Evolutionary conservation across 2,888 invertebrate species (phyloP), one percentile per base, ranked within the genome.

Genomic region (Oscheius myriophilus): DNA sequence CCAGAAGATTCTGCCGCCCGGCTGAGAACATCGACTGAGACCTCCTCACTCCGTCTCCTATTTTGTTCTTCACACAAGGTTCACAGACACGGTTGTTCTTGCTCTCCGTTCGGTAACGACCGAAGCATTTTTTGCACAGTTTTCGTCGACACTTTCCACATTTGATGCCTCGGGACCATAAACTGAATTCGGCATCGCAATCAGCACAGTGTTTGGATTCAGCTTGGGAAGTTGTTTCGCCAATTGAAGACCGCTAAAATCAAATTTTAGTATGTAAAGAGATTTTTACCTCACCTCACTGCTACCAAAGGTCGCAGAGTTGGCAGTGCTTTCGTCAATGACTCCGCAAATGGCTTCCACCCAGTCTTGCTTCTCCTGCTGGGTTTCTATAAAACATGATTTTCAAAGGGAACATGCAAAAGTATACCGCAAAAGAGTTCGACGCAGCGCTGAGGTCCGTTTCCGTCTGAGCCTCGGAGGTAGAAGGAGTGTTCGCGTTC

Each of bases 401-500:
- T 58, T 21, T 18, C 12, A 14, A 16, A 6, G 3, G 33, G 33
- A 33, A 6, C 9, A 33, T 3, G 33, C 33, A 33, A 33, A 33
- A 9, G 3, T 6, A 9, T 33, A 71, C 71, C 66, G 45, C 81
- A 79, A 67, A 80, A 85, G 43, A 84, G 69, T 67, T 84, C 84
- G 11, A 86, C 79, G 41, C 83, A 82, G 25, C 83, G 41, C 21
- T 75, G 75, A 4, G 84, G 84, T 3, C 78, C 81, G 42, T 42
- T 76, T 14, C 80, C 78, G 67, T 86, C 82, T 9, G 82, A 74
- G 11, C 85, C 85, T 1, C 90, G 88, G 46, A 91, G 87, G 81
- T 91, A 90, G 87, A 91, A 91, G 0, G 91, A 90, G 83, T 91
- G 90, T 52, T 90, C 90, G 11, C 90, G 90, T 84, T 90, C 90